A percentile compares a stretch with the other conserved stretches of the same genome.
phyloP scores from a whole-genome alignment of 2,113 vertebrate species.

The Leptodactylus fuscus region DNA sequence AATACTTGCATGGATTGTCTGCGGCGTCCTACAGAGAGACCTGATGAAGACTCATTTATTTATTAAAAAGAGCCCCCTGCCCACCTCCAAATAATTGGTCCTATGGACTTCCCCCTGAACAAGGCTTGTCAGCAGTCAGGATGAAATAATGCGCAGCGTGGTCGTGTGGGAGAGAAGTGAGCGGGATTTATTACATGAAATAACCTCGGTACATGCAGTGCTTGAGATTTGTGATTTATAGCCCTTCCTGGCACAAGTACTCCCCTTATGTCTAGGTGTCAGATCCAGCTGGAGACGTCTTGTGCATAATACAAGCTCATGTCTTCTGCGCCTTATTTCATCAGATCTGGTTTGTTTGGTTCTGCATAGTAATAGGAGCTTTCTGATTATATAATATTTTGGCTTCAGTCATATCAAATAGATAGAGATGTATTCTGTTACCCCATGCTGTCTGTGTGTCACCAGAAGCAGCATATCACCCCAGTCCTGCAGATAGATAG shows the following conservation, averaged over 20 bases:
- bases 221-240: slow-evolving; percentile 44
- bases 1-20: neutral
- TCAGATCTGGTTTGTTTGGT: neutral
- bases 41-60: neutral
- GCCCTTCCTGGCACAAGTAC: neutral
- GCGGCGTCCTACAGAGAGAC: neutral
- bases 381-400: neutral
- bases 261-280: slow-evolving; percentile 46
- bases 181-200: slow-evolving; percentile 48
- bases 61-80: neutral
- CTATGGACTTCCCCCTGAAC: neutral
- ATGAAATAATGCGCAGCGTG: slow-evolving; percentile 23
- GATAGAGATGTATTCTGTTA: neutral
- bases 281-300: slow-evolving; percentile 31
- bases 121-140: slow-evolving; percentile 11
- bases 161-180: slow-evolving; percentile 36
- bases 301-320: slow-evolving; percentile 1
- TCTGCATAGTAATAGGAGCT: neutral
- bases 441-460: no score
- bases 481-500: no score
- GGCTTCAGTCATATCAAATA: neutral
- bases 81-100: neutral
- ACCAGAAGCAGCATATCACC: no score
- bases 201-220: slow-evolving; percentile 32
- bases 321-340: neutral